Evolutionary conservation across 2,888 invertebrate species (phyloP).

Genomic region (Mimumesa dahlbomi): DNA sequence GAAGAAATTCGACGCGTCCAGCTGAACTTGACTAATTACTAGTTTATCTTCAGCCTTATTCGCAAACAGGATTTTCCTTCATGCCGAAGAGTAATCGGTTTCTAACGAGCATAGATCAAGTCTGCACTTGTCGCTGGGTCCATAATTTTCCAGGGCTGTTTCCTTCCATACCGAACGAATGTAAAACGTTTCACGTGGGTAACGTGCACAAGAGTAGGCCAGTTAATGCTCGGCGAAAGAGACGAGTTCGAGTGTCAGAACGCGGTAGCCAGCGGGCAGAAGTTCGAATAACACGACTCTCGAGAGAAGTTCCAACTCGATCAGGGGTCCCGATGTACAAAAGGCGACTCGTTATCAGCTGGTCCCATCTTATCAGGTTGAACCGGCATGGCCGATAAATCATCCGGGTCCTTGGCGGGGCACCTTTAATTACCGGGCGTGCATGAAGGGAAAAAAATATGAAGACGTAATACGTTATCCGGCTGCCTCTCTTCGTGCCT

Average conservation of each 20-base stretch:
- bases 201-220: constrained; percentile 10
- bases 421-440: constrained; percentile 75
- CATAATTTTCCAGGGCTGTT: constrained; percentile 5
- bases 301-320: constrained; percentile 46
- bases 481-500: constrained; percentile 64
- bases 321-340: constrained; percentile 58
- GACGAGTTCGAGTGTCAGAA: constrained; percentile 5
- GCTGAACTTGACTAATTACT: too few relatives aligned
- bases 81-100: too few relatives aligned
- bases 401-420: constrained; percentile 71
- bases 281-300: constrained; percentile 41
- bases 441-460: constrained; percentile 71
- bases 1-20: too few relatives aligned
- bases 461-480: constrained; percentile 76
- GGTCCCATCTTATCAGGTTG: constrained; percentile 73
- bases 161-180: not conserved
- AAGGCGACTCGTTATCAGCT: constrained; percentile 64
- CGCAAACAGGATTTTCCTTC: too few relatives aligned
- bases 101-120: too few relatives aligned
- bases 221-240: constrained; percentile 13
- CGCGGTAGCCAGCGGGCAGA: constrained; percentile 35
- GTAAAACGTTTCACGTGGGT: constrained; percentile 8
- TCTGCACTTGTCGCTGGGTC: not conserved
- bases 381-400: constrained; percentile 70
- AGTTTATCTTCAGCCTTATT: too few relatives aligned